phyloP scores from a whole-genome alignment of 1,140 invertebrate genomes.

The Drosophila sturtevanti region DNA sequence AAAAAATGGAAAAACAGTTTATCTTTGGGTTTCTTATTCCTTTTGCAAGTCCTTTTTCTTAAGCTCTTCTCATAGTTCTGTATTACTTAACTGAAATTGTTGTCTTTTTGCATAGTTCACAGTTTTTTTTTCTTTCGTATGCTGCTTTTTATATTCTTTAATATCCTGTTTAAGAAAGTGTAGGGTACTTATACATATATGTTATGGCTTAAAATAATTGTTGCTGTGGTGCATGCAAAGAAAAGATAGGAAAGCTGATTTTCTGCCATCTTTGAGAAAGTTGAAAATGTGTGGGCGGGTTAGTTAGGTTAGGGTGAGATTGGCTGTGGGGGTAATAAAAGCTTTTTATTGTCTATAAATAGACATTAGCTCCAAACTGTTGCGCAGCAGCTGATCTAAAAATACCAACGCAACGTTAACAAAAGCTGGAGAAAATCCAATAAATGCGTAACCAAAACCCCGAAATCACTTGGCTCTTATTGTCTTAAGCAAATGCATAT shows the following conservation, averaged over 20 bases:
- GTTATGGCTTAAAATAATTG: neutral
- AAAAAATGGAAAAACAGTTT: too few species aligned
- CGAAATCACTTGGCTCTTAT: slow-evolving; percentile 56
- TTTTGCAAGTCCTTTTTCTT: too few species aligned
- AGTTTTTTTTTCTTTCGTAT: too few species aligned
- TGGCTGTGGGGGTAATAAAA: neutral
- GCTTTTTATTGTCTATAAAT: slow-evolving; percentile 68
- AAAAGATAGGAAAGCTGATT: neutral
- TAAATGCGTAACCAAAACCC: slow-evolving; percentile 57
- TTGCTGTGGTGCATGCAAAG: neutral
- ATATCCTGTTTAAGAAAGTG: neutral
- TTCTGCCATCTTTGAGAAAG: neutral
- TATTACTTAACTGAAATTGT: too few species aligned
- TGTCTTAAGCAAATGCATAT: slow-evolving; percentile 44
- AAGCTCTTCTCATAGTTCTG: too few species aligned
- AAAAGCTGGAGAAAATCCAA: slow-evolving; percentile 57
- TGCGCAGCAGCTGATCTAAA: slow-evolving; percentile 54
- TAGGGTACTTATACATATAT: slow-evolving; percentile 2
- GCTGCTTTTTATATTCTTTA: too few species aligned
- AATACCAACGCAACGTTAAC: slow-evolving; percentile 50
- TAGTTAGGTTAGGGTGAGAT: neutral
- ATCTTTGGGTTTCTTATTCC: too few species aligned
- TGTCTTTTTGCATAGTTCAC: too few species aligned
- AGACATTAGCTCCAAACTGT: slow-evolving; percentile 60
- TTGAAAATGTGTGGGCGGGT: neutral